A percentile compares a stretch with the other conserved stretches of the same genome.
Evolutionary conservation across 2,888 invertebrate species (phyloP).

Genomic region (Argynnis bischoffii): DNA sequence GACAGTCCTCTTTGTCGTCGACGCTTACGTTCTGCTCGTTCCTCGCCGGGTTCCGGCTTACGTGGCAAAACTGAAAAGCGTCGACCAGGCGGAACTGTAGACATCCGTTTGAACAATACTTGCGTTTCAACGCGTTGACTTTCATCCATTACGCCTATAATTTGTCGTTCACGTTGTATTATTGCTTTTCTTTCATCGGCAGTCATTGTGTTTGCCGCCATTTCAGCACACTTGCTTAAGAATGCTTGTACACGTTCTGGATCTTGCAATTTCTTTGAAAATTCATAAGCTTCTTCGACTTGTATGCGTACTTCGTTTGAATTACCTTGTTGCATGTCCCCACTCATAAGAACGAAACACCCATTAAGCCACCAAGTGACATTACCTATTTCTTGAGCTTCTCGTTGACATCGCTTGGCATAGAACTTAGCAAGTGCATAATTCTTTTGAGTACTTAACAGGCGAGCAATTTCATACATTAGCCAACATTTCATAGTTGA

Average conservation of each 20-base stretch:
- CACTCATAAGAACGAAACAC: conserved; percentile 70
- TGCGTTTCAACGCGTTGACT: conserved; percentile 59
- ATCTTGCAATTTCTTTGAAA: conserved; percentile 67
- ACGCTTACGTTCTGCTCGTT: conserved; percentile 55
- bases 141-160: conserved; percentile 63
- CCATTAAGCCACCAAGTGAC: conserved; percentile 75
- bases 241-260: conserved; percentile 71
- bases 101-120: conserved; percentile 72
- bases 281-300: conserved; percentile 72
- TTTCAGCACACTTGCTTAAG: conserved; percentile 65
- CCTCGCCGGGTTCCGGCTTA: conserved; percentile 51
- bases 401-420: conserved; percentile 71
- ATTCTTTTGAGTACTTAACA: conserved; percentile 70
- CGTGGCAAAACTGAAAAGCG: conserved; percentile 68
- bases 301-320: conserved; percentile 71
- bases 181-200: conserved; percentile 70
- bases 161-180: conserved; percentile 62
- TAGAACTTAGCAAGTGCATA: conserved; percentile 74
- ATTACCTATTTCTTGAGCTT: conserved; percentile 65
- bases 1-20: conserved; percentile 66
- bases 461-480: conserved; percentile 70
- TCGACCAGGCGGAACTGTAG: conserved; percentile 65
- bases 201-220: conserved; percentile 61
- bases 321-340: conserved; percentile 77
- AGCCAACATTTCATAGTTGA: conserved; percentile 75